A percentile compares a stretch with the other conserved stretches of the same genome.
Evolutionary conservation across 53 echinoderm and acorn worm species (phyloP).

Genomic region (Hippasteria phrygiana): DNA sequence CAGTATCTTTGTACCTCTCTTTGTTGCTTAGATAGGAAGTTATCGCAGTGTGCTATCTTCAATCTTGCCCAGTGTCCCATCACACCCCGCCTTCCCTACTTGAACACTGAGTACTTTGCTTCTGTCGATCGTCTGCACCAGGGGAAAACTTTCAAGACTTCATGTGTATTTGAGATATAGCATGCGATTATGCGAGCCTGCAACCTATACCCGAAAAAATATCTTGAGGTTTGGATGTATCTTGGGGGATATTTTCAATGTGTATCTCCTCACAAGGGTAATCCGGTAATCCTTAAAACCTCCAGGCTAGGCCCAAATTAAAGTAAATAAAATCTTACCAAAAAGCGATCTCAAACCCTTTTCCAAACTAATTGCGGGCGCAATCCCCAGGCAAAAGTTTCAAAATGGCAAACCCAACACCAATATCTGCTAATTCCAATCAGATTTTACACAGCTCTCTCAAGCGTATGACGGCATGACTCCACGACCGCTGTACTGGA

Average conservation of each 20-base stretch:
- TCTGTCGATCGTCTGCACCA: no score
- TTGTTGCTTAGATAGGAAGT: no score
- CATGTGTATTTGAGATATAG: no score
- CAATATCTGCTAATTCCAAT: conserved; percentile 54
- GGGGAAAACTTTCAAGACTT: no score
- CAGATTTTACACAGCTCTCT: conserved; percentile 9
- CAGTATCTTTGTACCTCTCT: no score
- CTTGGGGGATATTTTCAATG: background rate
- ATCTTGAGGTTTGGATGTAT: no score
- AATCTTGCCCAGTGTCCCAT: no score
- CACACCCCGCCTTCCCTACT: no score
- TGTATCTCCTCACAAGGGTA: background rate
- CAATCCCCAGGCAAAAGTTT: background rate
- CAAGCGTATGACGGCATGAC: conserved; percentile 28
- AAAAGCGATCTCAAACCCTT: conserved; percentile 22
- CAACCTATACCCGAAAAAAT: no score
- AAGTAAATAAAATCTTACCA: conserved; percentile 40
- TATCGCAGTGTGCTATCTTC: no score
- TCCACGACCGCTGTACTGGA: background rate
- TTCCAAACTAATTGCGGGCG: conserved; percentile 33
- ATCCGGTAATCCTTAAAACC: conserved; percentile 38
- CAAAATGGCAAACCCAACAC: conserved; percentile 14
- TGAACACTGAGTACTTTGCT: no score
- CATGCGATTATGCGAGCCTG: no score
- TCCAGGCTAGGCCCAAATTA: conserved; percentile 32